Evolutionary conservation across 2,797 vertebrate genomes (phyloP).

Genomic region (Onychomys torridus): DNA sequence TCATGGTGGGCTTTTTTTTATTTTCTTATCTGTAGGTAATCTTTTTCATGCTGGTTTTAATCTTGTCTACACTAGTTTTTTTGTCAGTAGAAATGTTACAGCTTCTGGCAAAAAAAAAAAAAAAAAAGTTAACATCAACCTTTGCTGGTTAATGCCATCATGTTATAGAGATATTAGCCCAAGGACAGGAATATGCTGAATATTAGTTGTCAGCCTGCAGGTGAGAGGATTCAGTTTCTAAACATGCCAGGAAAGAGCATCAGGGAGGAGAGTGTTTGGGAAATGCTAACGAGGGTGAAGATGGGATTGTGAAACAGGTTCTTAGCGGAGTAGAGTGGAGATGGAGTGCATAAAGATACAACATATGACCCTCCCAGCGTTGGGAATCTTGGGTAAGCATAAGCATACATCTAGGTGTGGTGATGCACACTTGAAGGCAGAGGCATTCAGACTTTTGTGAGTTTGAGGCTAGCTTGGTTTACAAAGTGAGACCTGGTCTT

Average conservation of each 20-base stretch:
- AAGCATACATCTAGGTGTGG: neutral
- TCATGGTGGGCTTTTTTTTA: slow-evolving; percentile 29
- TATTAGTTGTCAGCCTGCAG: neutral
- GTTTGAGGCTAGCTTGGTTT: neutral
- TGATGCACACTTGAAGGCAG: neutral
- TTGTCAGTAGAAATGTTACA: slow-evolving; percentile 4
- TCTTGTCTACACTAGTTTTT: slow-evolving; percentile 37
- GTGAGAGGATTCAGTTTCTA: slow-evolving; percentile 45
- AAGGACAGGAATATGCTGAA: slow-evolving; percentile 43
- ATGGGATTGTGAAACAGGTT: neutral
- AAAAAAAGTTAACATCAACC: slow-evolving; percentile 10
- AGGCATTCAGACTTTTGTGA: neutral
- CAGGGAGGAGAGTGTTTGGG: slow-evolving; percentile 13
- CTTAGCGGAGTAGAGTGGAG: neutral
- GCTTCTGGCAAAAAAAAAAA: slow-evolving; percentile 19
- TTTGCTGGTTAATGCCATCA: neutral
- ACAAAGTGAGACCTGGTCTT: neutral
- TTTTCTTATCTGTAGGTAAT: slow-evolving; percentile 61
- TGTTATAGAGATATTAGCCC: slow-evolving; percentile 38
- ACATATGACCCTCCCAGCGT: neutral
- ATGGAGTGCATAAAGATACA: neutral
- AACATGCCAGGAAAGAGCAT: neutral
- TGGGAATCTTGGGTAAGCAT: neutral
- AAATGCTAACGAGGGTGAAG: neutral
- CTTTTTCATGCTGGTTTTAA: slow-evolving; percentile 59